phyloP scores from a whole-genome alignment of 2,888 invertebrate genomes.

The Agonopterix heracliana region DNA sequence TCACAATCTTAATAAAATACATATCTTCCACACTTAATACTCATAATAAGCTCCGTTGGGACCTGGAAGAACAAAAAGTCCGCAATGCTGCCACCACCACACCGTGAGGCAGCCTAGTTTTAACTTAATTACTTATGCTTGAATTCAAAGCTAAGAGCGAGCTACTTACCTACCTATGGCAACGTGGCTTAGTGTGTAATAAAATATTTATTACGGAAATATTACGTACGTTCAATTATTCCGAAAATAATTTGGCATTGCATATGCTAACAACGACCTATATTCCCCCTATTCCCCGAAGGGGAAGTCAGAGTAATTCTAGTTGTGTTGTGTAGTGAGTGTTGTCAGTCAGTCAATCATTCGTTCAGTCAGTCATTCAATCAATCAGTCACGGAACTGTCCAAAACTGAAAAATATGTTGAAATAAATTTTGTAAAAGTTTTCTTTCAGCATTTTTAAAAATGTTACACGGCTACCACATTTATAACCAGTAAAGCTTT shows the following conservation, averaged over 20 bases:
- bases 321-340: neutral
- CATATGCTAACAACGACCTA: neutral
- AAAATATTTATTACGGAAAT: conserved; percentile 6
- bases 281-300: neutral
- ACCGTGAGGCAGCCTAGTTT: conserved; percentile 3
- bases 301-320: neutral
- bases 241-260: neutral
- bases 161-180: conserved; percentile 4
- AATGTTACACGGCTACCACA: too few species aligned
- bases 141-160: neutral
- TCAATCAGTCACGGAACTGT: too few species aligned
- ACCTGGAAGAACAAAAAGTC: neutral
- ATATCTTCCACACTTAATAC: neutral
- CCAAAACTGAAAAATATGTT: too few species aligned
- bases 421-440: too few species aligned
- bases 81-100: neutral
- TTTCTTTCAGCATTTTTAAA: too few species aligned
- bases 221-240: neutral
- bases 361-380: too few species aligned
- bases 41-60: too few species aligned
- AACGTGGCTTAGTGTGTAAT: conserved; percentile 8
- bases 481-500: too few species aligned
- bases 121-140: conserved; percentile 7
- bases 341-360: too few species aligned
- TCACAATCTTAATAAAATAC: neutral